Conservation (phyloP, 2,797 vertebrate species). For the Urosaurus nigricauda region DNA sequence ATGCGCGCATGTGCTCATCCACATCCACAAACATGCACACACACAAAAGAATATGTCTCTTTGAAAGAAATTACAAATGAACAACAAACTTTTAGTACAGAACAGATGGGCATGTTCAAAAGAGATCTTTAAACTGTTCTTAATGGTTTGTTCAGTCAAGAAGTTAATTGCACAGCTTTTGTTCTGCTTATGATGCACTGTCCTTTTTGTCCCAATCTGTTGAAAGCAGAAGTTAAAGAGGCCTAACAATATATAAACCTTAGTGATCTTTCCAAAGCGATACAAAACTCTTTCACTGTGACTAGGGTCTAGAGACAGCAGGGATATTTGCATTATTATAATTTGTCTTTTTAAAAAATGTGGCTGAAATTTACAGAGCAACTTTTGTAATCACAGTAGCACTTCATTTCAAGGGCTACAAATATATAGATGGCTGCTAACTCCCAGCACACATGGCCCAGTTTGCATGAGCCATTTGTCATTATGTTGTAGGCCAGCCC, state of each 20-base stretch:
- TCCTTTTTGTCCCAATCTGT: not conserved
- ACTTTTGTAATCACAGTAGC: not conserved
- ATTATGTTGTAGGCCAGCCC: not conserved
- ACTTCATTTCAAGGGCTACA: not conserved
- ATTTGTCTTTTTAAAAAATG: not conserved
- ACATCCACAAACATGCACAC: not conserved
- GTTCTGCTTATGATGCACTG: slow-evolving; percentile 20
- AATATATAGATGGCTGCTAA: not conserved
- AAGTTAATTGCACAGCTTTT: not conserved
- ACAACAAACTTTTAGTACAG: slow-evolving; percentile 32
- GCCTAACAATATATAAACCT: not conserved
- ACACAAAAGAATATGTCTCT: slow-evolving; percentile 47
- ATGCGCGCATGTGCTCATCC: no score
- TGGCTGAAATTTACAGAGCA: not conserved
- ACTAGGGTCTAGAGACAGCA: not conserved
- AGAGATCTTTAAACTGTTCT: slow-evolving; percentile 20
- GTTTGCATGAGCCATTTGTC: not conserved
- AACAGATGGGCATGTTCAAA: not conserved
- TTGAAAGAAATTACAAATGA: slow-evolving; percentile 11
- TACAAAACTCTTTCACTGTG: not conserved
- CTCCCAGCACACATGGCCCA: not conserved
- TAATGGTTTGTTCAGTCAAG: slow-evolving; percentile 18
- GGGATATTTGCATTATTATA: not conserved
- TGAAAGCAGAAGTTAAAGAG: not conserved
- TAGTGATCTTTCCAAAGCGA: not conserved